Base-by-base conservation (phyloP, 2,113 vertebrate species). In the Choloepus hoffmanni region DNA sequence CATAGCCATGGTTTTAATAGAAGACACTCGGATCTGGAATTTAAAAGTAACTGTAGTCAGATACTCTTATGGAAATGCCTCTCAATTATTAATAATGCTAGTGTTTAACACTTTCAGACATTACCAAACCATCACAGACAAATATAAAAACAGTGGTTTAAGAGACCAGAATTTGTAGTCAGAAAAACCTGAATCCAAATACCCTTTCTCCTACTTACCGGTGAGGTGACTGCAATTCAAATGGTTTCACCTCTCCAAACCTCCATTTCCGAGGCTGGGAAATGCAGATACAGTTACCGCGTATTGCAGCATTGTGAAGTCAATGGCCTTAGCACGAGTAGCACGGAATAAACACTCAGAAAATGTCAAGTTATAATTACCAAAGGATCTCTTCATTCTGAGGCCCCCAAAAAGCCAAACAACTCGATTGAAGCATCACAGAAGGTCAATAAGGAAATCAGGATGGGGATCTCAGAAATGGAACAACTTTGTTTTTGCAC, bases 251-350 rank as follows among this genome's bases (percentile, higher is more conserved):
- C 7, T 63, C 72, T 79, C 24, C 45, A 10, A n/a, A 28, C 8
- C 21, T 26, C 2, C 2, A 0, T 58, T 30, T 68, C 53, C 63
- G 5, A 1, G 43, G 26, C 82, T 82, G 21, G 43, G 7, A 62
- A 58, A n/a, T 8, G 3, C 9, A 67, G 68, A 33, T 7, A 1
- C 28, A 6, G 0, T 5, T 3, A 9, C 36, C 45, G n/a, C 1
- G 1, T 16, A 2, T 0, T 1, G 8, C 40, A 12, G 48, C 50
- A 1, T 13, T 7, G 5, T 58, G 53, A 78, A 2, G 11, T 1
- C 24, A 68, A n/a, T 0, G 1, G 79, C 26, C 24, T 28, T 45
- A 10, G 6, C 7, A 1, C 1, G 40, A 7, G 15, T 7, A 43
- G 48, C 73, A 26, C 0, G 76, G 36, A n/a, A 18, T 9, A 28